Conservation (phyloP, 2,888 invertebrate genomes). For the Ptychoptera albimana region DNA sequence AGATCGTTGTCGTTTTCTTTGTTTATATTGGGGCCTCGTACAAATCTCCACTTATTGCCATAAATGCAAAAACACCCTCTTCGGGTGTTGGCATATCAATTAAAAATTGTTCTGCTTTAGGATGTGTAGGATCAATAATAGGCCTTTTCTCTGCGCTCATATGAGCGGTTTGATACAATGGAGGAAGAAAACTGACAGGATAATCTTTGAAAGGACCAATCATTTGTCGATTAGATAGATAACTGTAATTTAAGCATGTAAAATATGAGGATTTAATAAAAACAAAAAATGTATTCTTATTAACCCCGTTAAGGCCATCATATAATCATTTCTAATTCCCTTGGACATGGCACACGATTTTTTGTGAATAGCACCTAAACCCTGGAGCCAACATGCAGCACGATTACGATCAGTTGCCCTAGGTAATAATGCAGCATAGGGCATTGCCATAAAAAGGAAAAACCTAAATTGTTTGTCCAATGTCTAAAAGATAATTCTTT, state of each 20-base stretch:
- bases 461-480: constrained; percentile 34
- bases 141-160: constrained; percentile 26
- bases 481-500: constrained; percentile 16
- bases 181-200: constrained; percentile 29
- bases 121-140: constrained; percentile 31
- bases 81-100: constrained; percentile 31
- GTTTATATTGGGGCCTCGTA: constrained; percentile 4
- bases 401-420: constrained; percentile 29
- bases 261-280: neutral
- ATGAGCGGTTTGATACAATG: constrained; percentile 26
- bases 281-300: constrained; percentile 4
- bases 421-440: constrained; percentile 30
- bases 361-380: constrained; percentile 31
- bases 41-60: constrained; percentile 36
- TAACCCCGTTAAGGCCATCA: constrained; percentile 34
- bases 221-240: constrained; percentile 23
- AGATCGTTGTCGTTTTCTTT: neutral
- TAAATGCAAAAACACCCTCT: constrained; percentile 38
- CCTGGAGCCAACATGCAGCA: constrained; percentile 34
- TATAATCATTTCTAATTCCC: constrained; percentile 38
- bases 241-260: constrained; percentile 1
- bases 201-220: constrained; percentile 34
- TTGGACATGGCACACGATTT: constrained; percentile 32
- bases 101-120: constrained; percentile 33
- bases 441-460: constrained; percentile 31